Evolutionary conservation across 2,797 vertebrate species (phyloP), one percentile per base, ranked within the genome.

Genomic region (Ammospiza maritima): DNA sequence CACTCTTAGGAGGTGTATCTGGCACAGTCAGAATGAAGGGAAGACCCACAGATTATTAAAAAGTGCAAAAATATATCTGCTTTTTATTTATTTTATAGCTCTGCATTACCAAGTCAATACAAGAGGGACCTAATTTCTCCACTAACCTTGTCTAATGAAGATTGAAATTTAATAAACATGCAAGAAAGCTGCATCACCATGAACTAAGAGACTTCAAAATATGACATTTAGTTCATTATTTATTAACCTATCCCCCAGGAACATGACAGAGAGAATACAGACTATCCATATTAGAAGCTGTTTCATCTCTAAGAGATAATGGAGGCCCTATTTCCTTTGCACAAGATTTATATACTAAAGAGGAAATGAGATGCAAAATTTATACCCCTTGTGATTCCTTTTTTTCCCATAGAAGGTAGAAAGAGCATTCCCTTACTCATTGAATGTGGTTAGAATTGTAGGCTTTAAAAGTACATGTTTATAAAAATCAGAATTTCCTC

Each of bases 201-300:
- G 91, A 97, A 91, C 76, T 85, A 95, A 97, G 91, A 96, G 94
- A 89, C 91, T 96, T 96, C 94, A 95, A 95, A 96, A 95, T 96
- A 96, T 86, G 95, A 94, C 96, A 97, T 91, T 95, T 94, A 94
- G 80, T 96, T 95, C 93, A 96, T 95, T 96, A 97, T 96, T 96
- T 95, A 96, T 96, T 96, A 95, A 95, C 85, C 53, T 96, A 82
- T 95, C 95, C 91, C 89, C 48, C 47, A 93, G 91, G 93, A 96
- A 74, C 74, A 84, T 71, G 88, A 96, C 81, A 95, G 95, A 82
- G 45, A 74, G 80, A 96, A 95, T 89, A 77, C 74, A 94, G 88
- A 85, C 83, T 93, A 90, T 87, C 88, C 53, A 21, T 79, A 90
- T 96, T 90, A 95, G 89, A 94, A 94, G 54, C 60, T 87, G 77